phyloP scores from a whole-genome alignment of 2,113 vertebrate genomes.

The Cathartes aura region DNA sequence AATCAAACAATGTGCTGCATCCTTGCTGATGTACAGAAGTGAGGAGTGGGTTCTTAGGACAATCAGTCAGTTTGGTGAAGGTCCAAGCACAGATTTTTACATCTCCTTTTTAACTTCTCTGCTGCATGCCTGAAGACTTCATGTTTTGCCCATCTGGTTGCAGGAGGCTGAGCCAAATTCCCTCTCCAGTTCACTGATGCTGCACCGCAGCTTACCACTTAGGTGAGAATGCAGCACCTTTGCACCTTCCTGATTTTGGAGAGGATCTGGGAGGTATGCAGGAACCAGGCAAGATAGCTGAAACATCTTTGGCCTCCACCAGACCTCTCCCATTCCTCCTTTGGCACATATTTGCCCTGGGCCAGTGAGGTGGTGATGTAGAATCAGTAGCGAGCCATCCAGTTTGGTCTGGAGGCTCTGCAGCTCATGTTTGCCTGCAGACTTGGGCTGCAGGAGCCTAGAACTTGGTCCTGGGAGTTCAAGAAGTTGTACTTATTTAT shows the following conservation, averaged over 20 bases:
- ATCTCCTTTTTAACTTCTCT: not conserved
- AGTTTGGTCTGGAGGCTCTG: not conserved
- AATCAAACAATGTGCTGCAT: not conserved
- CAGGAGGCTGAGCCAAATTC: not conserved
- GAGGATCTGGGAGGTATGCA: not conserved
- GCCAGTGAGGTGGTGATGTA: not conserved
- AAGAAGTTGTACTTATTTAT: not conserved
- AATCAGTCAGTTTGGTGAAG: not conserved
- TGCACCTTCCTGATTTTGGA: not conserved
- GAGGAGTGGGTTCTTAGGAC: not conserved
- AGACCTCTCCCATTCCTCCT: not conserved
- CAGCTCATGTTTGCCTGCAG: not conserved
- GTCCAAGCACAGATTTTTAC: not conserved
- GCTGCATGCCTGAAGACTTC: not conserved
- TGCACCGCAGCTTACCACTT: not conserved
- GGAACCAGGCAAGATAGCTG: not conserved
- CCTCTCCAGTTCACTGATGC: not conserved
- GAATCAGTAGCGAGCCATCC: not conserved
- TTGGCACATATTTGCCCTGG: not conserved
- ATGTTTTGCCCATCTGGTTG: not conserved
- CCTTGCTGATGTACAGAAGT: accelerated
- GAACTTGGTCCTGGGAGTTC: not conserved
- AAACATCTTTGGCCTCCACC: not conserved
- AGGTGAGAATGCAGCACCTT: not conserved
- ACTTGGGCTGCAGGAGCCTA: not conserved